A percentile compares a stretch with the other conserved stretches of the same genome.
Evolutionary conservation across 2,113 vertebrate species (phyloP).

Genomic region (Emberiza fucata): DNA sequence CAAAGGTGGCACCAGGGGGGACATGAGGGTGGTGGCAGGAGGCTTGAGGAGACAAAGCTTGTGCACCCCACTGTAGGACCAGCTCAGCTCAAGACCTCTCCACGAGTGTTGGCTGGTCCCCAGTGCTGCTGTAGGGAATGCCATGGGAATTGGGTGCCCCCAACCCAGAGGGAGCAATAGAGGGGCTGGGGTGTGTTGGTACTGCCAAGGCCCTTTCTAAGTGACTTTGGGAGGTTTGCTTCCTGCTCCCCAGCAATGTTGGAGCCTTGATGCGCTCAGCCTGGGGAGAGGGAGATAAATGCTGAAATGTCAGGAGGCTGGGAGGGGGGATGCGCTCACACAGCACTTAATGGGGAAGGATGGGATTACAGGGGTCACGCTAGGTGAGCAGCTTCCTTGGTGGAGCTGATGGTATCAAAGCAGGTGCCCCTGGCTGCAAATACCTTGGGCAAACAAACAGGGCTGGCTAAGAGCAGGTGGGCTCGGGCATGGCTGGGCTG

Average conservation of each 20-base stretch:
- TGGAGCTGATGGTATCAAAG: conserved; percentile 68
- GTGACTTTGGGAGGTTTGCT: neutral
- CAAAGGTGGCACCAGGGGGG: neutral
- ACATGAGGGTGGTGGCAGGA: neutral
- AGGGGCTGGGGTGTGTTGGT: neutral
- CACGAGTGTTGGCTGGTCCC: neutral
- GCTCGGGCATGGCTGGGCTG: neutral
- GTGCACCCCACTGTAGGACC: neutral
- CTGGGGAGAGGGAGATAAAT: conserved; percentile 27
- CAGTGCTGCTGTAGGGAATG: neutral
- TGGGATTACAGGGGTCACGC: conserved; percentile 73
- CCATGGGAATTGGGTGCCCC: too few relatives aligned
- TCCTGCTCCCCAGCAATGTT: neutral
- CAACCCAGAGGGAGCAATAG: neutral
- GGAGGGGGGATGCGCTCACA: conserved; percentile 20
- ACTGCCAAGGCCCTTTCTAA: neutral
- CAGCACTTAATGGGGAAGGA: conserved; percentile 59
- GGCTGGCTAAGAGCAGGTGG: conserved; percentile 53
- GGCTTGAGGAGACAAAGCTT: neutral
- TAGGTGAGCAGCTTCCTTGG: conserved; percentile 68
- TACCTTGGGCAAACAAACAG: conserved; percentile 74
- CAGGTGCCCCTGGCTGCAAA: conserved; percentile 66
- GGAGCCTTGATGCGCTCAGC: neutral
- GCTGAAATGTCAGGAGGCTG: conserved; percentile 41
- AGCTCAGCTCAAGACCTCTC: neutral